Percentiles rank a stretch among this genome's conserved stretches.
These are phyloP conservation scores for Epinotia nisella DNA, from an alignment of 2,888 invertebrate genomes.

Conservation along the genomic window DNA sequence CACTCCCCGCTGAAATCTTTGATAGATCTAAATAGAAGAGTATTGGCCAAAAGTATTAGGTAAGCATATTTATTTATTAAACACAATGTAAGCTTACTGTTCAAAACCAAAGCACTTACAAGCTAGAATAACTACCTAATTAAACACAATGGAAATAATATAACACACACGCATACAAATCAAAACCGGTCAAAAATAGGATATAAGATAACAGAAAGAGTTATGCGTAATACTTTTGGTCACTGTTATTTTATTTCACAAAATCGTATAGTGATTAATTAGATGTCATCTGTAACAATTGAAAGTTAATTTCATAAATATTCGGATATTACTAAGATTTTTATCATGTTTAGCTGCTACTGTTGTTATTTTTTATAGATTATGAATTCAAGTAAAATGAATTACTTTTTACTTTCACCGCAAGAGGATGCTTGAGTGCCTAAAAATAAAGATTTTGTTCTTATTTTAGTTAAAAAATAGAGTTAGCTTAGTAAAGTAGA, in stretches of 20 bases:
- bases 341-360: background rate
- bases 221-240: background rate
- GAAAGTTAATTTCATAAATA: background rate
- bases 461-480: background rate
- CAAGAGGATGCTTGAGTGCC: conserved; percentile 35
- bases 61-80: no score
- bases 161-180: no score
- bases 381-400: background rate
- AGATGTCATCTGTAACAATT: no score
- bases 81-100: no score
- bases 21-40: conserved; percentile 20
- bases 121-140: no score
- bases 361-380: background rate
- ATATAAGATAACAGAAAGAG: no score
- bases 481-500: background rate
- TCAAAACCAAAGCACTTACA: no score
- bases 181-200: no score
- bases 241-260: background rate
- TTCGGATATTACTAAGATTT: background rate
- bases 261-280: background rate
- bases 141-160: no score
- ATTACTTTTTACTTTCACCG: conserved; percentile 15
- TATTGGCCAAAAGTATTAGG: background rate
- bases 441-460: background rate
- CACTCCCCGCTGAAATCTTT: conserved; percentile 56